Base-by-base conservation (phyloP, 2,888 invertebrate genomes). In the Plagodis dolabraria region DNA sequence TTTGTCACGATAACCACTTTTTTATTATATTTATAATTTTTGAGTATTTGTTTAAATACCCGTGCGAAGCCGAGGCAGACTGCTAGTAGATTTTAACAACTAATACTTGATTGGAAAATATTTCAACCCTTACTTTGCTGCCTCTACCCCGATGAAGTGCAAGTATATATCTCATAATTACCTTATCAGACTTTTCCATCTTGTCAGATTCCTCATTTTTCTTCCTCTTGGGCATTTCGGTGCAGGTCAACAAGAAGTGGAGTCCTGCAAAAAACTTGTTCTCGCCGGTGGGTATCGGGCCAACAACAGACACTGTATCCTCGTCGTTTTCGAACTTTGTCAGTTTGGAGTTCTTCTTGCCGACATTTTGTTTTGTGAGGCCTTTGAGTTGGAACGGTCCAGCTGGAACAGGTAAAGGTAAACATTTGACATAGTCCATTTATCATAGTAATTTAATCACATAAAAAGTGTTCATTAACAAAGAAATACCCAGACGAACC, bases 161-260 rank as follows among this genome's bases (percentile, higher is more conserved):
- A n/a, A n/a, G n/a, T n/a, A n/a, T 38, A 56, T 45, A n/a, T 8
- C 40, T 46, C 33, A 55, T 51, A 38, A 22, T 54, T 69, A 76
- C 80, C 74, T 80, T 79, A 12, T 77, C 78, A 33, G 54, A 69
- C 51, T 72, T 77, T 7, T 74, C 75, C 9, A 60, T 53, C 5
- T 80, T 79, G 12, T 77, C 78, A 22, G 54, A 70, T 51, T 72
- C 77, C 7, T 74, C 75, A 9, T 60, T 53, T 6, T 75, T 71
- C 7, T 67, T 57, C 9, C 77, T 73, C 40, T 76, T 75, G 0
- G 89, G 89, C 0, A 90, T 77, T 10, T 94, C 91, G 0, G 94
- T 93, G 65, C 94, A 95, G 0, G 95, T 94, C 0, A 95, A 73
- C 42, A 95, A 71, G 74, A 95, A 95, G 55, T 93, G 92, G 53